phyloP scores from a whole-genome alignment of 2,888 invertebrate genomes.

The Zygothrica quintamaculata region DNA sequence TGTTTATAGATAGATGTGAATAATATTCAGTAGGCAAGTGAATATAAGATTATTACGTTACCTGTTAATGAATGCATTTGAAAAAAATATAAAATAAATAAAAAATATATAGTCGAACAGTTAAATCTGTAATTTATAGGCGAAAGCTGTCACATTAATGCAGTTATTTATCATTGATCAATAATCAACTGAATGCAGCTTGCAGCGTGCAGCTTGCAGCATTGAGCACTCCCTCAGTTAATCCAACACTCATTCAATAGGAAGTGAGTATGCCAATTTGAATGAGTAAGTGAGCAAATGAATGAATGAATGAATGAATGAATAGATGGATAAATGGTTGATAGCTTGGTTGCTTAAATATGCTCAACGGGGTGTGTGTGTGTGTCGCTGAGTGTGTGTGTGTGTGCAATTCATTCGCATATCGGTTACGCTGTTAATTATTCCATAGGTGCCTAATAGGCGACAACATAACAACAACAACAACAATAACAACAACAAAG shows the following conservation, averaged over 20 bases:
- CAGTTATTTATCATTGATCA: constrained; percentile 74
- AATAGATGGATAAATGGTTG: constrained; percentile 22
- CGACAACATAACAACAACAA: constrained; percentile 42
- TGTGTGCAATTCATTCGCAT: constrained; percentile 54
- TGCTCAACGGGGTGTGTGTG: constrained; percentile 24
- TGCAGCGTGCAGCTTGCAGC: constrained; percentile 36
- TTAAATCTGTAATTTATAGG: constrained; percentile 64
- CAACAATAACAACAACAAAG: constrained; percentile 39
- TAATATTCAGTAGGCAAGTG: no score
- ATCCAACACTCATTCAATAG: constrained; percentile 54
- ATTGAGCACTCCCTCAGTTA: constrained; percentile 47
- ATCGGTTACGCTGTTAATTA: constrained; percentile 73
- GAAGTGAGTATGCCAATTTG: constrained; percentile 67
- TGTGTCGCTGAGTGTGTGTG: no score
- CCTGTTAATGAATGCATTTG: constrained; percentile 27
- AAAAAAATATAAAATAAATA: no score
- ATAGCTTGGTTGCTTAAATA: constrained; percentile 2
- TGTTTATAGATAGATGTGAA: constrained; percentile 14
- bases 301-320: constrained; percentile 9
- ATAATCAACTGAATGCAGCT: constrained; percentile 43
- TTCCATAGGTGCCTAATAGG: constrained; percentile 67
- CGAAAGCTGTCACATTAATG: constrained; percentile 73
- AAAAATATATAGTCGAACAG: no score
- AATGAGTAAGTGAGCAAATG: no score
- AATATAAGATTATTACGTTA: no score